phyloP scores from a whole-genome alignment of 2,888 invertebrate species.

The Rhopalosiphum nymphaeae region DNA sequence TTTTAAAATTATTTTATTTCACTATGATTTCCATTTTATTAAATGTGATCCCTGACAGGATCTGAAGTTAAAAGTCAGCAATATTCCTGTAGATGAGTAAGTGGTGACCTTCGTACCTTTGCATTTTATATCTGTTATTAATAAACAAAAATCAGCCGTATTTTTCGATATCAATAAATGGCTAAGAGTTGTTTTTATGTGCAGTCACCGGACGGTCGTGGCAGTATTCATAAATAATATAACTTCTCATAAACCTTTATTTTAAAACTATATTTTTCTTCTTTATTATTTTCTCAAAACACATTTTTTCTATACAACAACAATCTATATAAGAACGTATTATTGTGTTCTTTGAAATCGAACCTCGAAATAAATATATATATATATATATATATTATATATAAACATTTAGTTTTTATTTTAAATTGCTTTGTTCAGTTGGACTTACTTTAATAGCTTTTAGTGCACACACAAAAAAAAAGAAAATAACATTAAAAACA shows the following conservation, averaged over 20 bases:
- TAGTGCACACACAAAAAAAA: neutral
- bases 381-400: too few relatives aligned
- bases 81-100: neutral
- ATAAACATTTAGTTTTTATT: too few relatives aligned
- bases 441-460: neutral
- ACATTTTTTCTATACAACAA: neutral
- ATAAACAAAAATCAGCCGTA: neutral
- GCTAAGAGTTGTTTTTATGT: neutral
- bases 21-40: neutral
- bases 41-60: neutral
- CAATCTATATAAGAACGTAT: neutral
- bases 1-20: neutral
- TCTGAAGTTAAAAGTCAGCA: neutral
- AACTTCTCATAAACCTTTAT: neutral
- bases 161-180: neutral
- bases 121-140: neutral
- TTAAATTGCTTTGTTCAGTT: neutral
- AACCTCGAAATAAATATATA: neutral
- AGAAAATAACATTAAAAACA: neutral
- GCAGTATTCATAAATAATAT: constrained; percentile 29
- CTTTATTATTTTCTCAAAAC: constrained; percentile 27
- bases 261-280: constrained; percentile 5
- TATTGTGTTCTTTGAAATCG: neutral
- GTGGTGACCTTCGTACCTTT: neutral
- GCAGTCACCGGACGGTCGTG: neutral